Conservation (phyloP, 1,140 invertebrate species). For the Lepidurus arcticus region DNA sequence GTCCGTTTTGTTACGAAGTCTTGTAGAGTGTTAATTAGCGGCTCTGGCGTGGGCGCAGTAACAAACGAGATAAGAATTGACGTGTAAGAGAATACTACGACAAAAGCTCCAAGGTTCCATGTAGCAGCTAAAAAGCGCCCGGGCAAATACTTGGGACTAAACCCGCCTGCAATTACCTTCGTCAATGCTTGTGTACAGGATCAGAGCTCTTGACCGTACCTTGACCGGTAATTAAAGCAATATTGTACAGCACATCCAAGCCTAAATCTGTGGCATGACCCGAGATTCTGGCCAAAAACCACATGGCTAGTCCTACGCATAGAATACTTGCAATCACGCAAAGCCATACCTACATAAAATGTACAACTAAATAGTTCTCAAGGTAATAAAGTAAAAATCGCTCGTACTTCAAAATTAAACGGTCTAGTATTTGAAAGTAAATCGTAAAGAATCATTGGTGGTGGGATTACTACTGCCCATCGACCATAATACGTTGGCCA, state of each 20-base stretch:
- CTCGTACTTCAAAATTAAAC: not conserved
- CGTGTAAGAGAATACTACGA: not conserved
- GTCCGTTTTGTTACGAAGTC: not conserved
- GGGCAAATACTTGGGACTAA: not conserved
- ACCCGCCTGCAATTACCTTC: not conserved
- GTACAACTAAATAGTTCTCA: not conserved
- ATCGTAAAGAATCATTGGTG: not conserved
- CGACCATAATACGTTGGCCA: not conserved
- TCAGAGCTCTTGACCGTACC: not conserved
- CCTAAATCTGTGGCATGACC: not conserved
- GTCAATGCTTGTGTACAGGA: not conserved
- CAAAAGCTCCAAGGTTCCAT: conserved; percentile 9
- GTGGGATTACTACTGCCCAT: not conserved
- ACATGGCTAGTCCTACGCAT: not conserved
- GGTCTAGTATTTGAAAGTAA: not conserved
- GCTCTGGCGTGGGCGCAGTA: not conserved
- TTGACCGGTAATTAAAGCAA: not conserved
- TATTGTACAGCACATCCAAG: not conserved
- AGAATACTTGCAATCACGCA: not conserved
- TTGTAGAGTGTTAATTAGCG: not conserved
- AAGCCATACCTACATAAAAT: not conserved
- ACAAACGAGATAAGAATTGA: not conserved
- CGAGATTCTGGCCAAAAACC: not conserved
- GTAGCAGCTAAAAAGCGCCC: not conserved
- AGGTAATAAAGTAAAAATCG: not conserved